A percentile compares a stretch with the other conserved stretches of the same genome.
These are phyloP conservation scores for Drosophila greeni DNA, from an alignment of 2,888 invertebrate genomes.

Conservation along the genomic window DNA sequence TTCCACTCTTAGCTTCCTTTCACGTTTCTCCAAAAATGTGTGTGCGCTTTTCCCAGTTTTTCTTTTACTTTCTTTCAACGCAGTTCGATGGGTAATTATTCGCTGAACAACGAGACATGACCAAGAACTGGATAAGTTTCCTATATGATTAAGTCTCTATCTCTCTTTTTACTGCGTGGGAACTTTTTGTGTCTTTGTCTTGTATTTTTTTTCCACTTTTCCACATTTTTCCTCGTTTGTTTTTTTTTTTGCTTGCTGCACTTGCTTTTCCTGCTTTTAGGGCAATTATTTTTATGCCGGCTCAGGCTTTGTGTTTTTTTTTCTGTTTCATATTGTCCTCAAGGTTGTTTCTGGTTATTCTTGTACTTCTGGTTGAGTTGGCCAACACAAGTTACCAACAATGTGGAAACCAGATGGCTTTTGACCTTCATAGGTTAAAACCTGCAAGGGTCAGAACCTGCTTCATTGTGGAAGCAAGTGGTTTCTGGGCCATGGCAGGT, in stretches of 20 bases:
- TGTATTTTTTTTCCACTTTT: slow-evolving; percentile 19
- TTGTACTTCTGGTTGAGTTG: slow-evolving; percentile 38
- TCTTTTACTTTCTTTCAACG: slow-evolving; percentile 33
- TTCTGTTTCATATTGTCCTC: slow-evolving; percentile 15
- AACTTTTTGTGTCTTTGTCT: slow-evolving; percentile 32
- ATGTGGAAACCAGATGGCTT: slow-evolving; percentile 30
- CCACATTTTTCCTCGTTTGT: slow-evolving; percentile 9
- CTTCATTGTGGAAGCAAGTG: slow-evolving; percentile 19
- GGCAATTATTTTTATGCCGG: slow-evolving; percentile 31
- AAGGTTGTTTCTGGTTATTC: slow-evolving; percentile 40
- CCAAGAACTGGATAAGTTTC: slow-evolving; percentile 39
- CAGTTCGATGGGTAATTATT: slow-evolving; percentile 32
- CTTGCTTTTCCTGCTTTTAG: slow-evolving; percentile 39
- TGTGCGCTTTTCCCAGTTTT: slow-evolving; percentile 31
- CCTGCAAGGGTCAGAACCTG: slow-evolving; percentile 7
- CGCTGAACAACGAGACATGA: slow-evolving; percentile 23
- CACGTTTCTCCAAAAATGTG: slow-evolving; percentile 24
- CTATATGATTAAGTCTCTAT: slow-evolving; percentile 35
- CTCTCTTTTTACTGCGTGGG: slow-evolving; percentile 24
- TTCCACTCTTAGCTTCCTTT: background rate
- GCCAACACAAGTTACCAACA: slow-evolving; percentile 19
- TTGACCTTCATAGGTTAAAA: slow-evolving; percentile 27
- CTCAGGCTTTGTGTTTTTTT: background rate
- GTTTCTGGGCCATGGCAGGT: slow-evolving; percentile 6
- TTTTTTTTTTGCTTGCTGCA: slow-evolving; percentile 15